Base-by-base conservation (phyloP, 2,797 vertebrate genomes). In the Labroides dimidiatus region DNA sequence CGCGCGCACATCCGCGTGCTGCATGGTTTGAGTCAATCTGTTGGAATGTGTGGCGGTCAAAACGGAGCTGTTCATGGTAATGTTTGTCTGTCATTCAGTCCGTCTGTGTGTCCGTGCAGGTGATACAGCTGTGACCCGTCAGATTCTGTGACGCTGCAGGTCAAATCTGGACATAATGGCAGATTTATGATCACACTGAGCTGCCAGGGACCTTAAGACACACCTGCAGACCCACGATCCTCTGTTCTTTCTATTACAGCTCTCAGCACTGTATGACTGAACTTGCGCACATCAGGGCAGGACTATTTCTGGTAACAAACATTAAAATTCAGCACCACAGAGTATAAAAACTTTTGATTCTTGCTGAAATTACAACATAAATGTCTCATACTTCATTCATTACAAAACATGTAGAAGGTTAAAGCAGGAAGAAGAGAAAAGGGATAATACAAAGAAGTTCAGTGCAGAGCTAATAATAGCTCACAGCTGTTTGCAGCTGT, bases 31-130 rank as follows among this genome's bases (percentile, higher is more conserved):
- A 77, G 75, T 37, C 63, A 44, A 69, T 92, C 90, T 87, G 87
- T 65, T 77, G 93, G 94, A 94, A 94, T 94, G 93, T 81, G 80
- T 42, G 72, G 50, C 55, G 53, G 56, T 42, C 64, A 45, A 51
- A 39, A 57, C 59, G 37, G 69, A 64, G 33, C 23, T 17, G 1
- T 44, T 23, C 41, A 8, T 33, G 1, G 4, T 33, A 1, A 33
- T 33, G 5, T 44, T 6, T 36, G 50, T 51, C 47, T 23, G 45
- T 19, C 55, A 4, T 11, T 60, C 45, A 51, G 62, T 61, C 55
- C 36, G n/a, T 48, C 15, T 48, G 27, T 12, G 27, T 30, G 27
- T 27, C 50, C 5, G 44, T 30, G 37, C 37, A 36, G 27, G 62
- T 65, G 55, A 53, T 33, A 10, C 23, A 20, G 6, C 30, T 63